These are phyloP conservation scores for Centropyge bicolor DNA, from an alignment of 2,797 vertebrate species.

Conservation along the genomic window DNA sequence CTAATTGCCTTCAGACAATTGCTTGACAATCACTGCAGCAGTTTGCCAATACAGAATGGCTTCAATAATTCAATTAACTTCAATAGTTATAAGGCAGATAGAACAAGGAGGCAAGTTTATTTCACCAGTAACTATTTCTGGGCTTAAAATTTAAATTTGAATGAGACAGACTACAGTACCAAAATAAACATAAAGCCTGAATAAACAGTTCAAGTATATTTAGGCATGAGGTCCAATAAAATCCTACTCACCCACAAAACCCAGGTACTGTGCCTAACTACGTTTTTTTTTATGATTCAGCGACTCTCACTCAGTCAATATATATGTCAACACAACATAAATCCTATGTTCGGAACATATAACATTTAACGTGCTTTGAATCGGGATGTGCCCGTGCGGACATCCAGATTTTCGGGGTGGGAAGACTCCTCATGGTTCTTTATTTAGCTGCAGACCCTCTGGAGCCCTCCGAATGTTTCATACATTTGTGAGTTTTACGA, in stretches of 20 bases:
- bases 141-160: background rate
- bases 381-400: background rate
- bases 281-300: background rate
- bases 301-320: background rate
- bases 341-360: background rate
- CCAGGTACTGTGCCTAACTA: background rate
- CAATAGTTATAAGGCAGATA: background rate
- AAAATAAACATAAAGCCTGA: conserved; percentile 4
- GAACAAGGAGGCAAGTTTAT: background rate
- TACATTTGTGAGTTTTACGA: conserved; percentile 55
- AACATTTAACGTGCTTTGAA: conserved; percentile 18
- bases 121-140: background rate
- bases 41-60: conserved; percentile 15
- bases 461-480: conserved; percentile 38
- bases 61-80: conserved; percentile 18
- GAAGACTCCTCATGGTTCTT: conserved; percentile 16
- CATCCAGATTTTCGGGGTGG: conserved; percentile 24
- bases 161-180: background rate
- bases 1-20: conserved; percentile 38
- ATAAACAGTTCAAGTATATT: background rate
- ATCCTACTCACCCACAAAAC: background rate
- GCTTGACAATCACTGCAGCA: conserved; percentile 26
- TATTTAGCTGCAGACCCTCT: conserved; percentile 50
- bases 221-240: background rate
- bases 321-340: conserved; percentile 12